Evolutionary conservation across 2,888 invertebrate genomes (phyloP).

Genomic region (Cabera pusaria): DNA sequence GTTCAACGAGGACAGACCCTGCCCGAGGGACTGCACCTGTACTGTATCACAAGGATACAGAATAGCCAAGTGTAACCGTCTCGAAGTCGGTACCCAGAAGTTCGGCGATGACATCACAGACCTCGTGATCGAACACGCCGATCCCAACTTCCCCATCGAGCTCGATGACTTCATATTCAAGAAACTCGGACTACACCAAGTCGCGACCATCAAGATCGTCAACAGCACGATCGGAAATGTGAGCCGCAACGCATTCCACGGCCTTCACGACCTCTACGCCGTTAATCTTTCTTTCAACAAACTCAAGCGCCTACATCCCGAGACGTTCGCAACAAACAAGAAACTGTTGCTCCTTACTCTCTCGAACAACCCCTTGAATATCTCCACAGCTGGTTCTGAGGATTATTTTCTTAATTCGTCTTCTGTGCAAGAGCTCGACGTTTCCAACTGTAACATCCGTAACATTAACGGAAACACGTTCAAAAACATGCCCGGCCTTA

Average conservation of each 20-base stretch:
- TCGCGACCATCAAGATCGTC: slow-evolving; percentile 87
- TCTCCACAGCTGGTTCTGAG: slow-evolving; percentile 62
- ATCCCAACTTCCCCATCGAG: slow-evolving; percentile 80
- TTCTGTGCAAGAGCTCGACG: slow-evolving; percentile 87
- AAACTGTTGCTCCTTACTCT: slow-evolving; percentile 86
- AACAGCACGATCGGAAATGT: slow-evolving; percentile 87
- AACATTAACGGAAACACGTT: slow-evolving; percentile 86
- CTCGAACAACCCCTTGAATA: slow-evolving; percentile 85
- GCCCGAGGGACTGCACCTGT: slow-evolving; percentile 86
- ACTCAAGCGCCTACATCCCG: slow-evolving; percentile 86
- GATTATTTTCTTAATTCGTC: slow-evolving; percentile 84
- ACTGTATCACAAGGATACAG: slow-evolving; percentile 83
- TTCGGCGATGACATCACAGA: slow-evolving; percentile 87
- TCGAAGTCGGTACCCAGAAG: slow-evolving; percentile 86
- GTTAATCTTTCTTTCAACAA: slow-evolving; percentile 88
- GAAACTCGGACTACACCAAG: slow-evolving; percentile 85
- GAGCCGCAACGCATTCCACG: slow-evolving; percentile 87
- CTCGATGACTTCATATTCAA: slow-evolving; percentile 85
- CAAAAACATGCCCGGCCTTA: slow-evolving; percentile 84
- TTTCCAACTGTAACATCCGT: slow-evolving; percentile 87
- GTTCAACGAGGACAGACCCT: slow-evolving; percentile 77
- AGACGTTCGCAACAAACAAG: slow-evolving; percentile 87
- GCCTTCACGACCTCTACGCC: slow-evolving; percentile 85
- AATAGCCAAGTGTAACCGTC: slow-evolving; percentile 86
- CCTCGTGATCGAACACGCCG: slow-evolving; percentile 86